Evolutionary conservation across 2,113 vertebrate genomes (phyloP), one percentile per base, ranked within the genome.

Genomic region (Vanacampus margaritifer): DNA sequence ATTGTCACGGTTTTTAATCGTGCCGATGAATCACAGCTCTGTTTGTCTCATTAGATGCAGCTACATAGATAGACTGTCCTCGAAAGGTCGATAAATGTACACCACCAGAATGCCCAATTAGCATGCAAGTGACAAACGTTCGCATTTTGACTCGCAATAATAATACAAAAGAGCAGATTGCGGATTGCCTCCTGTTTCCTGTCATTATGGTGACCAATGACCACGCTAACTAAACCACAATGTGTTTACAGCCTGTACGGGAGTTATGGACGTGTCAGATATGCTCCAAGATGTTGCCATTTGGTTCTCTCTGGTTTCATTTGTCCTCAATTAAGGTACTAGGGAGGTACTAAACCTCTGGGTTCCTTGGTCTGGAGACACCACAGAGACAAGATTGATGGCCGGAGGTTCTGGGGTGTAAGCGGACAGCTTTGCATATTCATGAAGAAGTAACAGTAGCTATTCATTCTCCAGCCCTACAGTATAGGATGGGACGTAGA

Each of bases 21-120:
- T 17, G 51, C 14, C 32, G 5, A 8, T 72, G 69, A 78, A 59
- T 71, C 41, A 24, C 45, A 32, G 54, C 67, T 65, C 46, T 72
- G 28, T 75, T 46, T 67, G 32, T 56, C 36, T 74, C 16, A 10
- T 69, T 68, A 64, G 24, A 66, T 53, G 67, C 67, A 11, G 37
- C 54, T 48, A 51, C 60, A 45, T 70, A 59, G n/a, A 35, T 32
- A 19, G 9, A 62, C 32, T 32, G 57, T 61, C 54, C 24, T 48
- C 43, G 48, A 64, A 61, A 61, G 59, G 59, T 61, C 59, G 21
- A 61, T 61, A 61, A 61, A 61, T 61, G 59, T 61, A 61, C 9
- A 39, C 36, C 3, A 11, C 5, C 36, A 23, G 59, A 61, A 61
- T 23, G 59, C 28, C 59, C 59, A 61, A 61, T 61, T 61, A 61